A percentile compares a stretch with the other conserved stretches of the same genome.
Conservation (phyloP, 2,113 vertebrate genomes). For the Rhabdornis inornatus region DNA sequence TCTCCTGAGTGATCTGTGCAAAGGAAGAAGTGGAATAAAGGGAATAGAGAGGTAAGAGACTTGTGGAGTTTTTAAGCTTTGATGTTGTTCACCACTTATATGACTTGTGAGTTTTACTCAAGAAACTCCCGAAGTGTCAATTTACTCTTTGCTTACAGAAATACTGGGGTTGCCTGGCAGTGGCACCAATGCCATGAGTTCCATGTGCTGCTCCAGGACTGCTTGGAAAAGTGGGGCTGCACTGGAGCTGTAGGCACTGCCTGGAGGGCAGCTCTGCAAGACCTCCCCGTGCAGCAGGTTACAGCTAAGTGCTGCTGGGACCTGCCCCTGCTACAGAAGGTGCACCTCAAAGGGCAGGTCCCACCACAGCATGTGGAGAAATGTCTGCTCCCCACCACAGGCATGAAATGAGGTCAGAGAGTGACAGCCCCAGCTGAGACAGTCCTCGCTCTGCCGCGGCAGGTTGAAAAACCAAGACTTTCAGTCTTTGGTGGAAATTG, state of each 20-base stretch:
- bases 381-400: background rate
- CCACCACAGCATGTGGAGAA: background rate
- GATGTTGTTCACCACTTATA: background rate
- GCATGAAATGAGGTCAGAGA: background rate
- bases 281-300: background rate
- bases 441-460: background rate
- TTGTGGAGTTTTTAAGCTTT: background rate
- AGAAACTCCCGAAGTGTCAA: background rate
- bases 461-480: background rate
- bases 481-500: background rate
- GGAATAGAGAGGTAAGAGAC: background rate
- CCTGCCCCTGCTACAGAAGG: background rate
- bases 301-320: background rate
- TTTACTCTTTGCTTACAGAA: background rate
- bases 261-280: background rate
- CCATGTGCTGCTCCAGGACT: accelerated
- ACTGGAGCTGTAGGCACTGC: background rate
- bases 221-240: background rate
- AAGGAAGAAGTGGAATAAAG: background rate
- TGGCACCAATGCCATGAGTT: background rate
- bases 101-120: background rate
- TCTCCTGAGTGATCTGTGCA: background rate
- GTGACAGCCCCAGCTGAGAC: background rate
- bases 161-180: background rate
- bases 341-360: background rate